These are phyloP conservation scores for Rafetus swinhoei DNA, from an alignment of 2,113 vertebrate species.

Conservation along the genomic window DNA sequence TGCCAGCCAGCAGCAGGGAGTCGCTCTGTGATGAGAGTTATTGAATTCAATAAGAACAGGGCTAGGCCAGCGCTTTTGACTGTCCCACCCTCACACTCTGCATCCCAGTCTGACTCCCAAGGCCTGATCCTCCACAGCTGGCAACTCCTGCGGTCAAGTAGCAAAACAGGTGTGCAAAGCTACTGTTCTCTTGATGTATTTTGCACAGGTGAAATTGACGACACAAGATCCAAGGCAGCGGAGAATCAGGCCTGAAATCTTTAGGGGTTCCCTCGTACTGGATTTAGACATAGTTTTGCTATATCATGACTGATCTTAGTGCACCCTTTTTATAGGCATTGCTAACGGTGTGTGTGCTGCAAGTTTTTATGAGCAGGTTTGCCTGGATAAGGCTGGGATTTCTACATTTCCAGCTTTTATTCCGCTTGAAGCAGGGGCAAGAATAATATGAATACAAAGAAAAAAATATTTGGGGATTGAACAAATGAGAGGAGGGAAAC, in stretches of 20 bases:
- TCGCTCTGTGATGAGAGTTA: not conserved
- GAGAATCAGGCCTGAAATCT: not conserved
- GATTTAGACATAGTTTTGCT: not conserved
- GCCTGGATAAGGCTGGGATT: not conserved
- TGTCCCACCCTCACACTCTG: not conserved
- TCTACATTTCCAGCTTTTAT: not conserved
- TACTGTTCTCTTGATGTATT: rapidly evolving
- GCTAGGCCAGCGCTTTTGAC: not conserved
- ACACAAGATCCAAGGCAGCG: not conserved
- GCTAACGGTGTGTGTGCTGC: not conserved
- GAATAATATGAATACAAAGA: not conserved
- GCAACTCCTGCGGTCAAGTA: not conserved
- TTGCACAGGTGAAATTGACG: rapidly evolving
- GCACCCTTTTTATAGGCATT: not conserved
- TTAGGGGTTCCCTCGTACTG: not conserved
- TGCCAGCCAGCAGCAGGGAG: not conserved
- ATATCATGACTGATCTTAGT: rapidly evolving
- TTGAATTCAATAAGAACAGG: not conserved
- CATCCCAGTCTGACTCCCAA: not conserved
- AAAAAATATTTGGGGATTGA: not conserved
- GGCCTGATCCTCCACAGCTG: not conserved
- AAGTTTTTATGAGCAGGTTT: not conserved
- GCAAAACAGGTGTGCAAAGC: not conserved
- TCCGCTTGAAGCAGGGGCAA: not conserved
- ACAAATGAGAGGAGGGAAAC: not conserved